Evolutionary conservation across 2,888 invertebrate species (phyloP).

Genomic region (Timandra comae): DNA sequence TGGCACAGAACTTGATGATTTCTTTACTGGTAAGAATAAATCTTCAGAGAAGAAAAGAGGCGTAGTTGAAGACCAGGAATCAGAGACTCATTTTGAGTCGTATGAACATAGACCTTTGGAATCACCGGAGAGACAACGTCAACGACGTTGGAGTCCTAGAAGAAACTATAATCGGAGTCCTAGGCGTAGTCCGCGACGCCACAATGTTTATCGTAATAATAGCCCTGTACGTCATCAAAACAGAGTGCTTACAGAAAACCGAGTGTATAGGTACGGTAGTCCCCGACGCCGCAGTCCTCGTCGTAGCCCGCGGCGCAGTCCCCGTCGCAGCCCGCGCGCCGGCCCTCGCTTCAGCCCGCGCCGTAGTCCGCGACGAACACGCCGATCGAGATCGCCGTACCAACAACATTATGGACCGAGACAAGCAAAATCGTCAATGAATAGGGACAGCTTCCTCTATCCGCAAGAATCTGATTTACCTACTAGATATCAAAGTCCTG

Average conservation of each 20-base stretch:
- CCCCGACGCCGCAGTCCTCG: constrained; percentile 25
- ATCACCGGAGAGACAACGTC: constrained; percentile 7
- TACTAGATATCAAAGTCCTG: too few species aligned
- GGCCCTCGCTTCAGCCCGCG: constrained; percentile 23
- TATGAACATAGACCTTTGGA: background rate
- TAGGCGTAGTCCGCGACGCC: constrained; percentile 21
- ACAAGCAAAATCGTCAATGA: constrained; percentile 22
- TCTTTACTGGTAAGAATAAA: constrained; percentile 35
- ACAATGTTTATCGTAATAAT: constrained; percentile 1
- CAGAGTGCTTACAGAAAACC: too few species aligned
- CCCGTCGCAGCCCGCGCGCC: constrained; percentile 20
- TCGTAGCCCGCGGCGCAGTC: constrained; percentile 17
- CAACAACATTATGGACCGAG: constrained; percentile 13
- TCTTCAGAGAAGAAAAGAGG: constrained; percentile 23
- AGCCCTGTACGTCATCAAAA: constrained; percentile 6
- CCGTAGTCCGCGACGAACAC: constrained; percentile 12
- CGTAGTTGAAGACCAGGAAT: constrained; percentile 7
- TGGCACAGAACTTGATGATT: constrained; percentile 66
- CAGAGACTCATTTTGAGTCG: background rate
- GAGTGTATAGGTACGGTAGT: constrained; percentile 21
- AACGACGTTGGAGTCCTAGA: background rate
- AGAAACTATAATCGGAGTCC: constrained; percentile 16
- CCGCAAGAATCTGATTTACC: constrained; percentile 10
- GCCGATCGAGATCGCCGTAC: constrained; percentile 26
- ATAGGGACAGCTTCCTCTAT: constrained; percentile 16